Conservation (phyloP, 2,888 invertebrate genomes). For the Empis livida region DNA sequence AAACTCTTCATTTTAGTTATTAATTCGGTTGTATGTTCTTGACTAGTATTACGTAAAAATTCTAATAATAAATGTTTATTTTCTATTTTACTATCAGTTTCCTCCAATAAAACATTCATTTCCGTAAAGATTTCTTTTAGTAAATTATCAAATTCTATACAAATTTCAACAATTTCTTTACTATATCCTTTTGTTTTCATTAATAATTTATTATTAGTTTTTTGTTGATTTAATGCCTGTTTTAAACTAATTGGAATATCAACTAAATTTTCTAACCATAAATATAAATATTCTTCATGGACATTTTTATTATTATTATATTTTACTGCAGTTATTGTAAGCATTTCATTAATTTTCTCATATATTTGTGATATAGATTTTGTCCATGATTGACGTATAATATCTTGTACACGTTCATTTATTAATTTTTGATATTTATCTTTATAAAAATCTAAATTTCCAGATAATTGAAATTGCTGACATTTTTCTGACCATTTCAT, state of each 20-base stretch:
- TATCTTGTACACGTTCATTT: constrained; percentile 51
- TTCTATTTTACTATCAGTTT: constrained; percentile 24
- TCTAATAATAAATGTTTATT: constrained; percentile 26
- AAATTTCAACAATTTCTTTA: constrained; percentile 55
- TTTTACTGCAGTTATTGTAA: constrained; percentile 2
- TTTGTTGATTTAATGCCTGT: constrained; percentile 28
- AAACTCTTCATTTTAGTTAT: constrained; percentile 23
- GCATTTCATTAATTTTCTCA: constrained; percentile 27
- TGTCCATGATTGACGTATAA: constrained; percentile 39
- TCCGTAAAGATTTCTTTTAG: constrained; percentile 53
- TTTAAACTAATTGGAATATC: constrained; percentile 41
- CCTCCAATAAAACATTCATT: constrained; percentile 48
- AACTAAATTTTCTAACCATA: constrained; percentile 55
- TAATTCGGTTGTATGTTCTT: constrained; percentile 24
- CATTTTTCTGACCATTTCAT: constrained; percentile 52
- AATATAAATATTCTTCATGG: constrained; percentile 15
- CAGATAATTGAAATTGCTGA: constrained; percentile 43
- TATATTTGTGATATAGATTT: constrained; percentile 33
- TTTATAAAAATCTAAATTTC: constrained; percentile 52
- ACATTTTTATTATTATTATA: constrained; percentile 5
- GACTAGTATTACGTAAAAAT: constrained; percentile 27
- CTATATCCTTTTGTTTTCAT: constrained; percentile 75
- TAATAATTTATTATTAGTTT: constrained; percentile 37
- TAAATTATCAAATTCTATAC: constrained; percentile 48
- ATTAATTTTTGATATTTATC: constrained; percentile 60